Evolutionary conservation across 2,797 vertebrate species (phyloP).

Genomic region (Helostoma temminkii): DNA sequence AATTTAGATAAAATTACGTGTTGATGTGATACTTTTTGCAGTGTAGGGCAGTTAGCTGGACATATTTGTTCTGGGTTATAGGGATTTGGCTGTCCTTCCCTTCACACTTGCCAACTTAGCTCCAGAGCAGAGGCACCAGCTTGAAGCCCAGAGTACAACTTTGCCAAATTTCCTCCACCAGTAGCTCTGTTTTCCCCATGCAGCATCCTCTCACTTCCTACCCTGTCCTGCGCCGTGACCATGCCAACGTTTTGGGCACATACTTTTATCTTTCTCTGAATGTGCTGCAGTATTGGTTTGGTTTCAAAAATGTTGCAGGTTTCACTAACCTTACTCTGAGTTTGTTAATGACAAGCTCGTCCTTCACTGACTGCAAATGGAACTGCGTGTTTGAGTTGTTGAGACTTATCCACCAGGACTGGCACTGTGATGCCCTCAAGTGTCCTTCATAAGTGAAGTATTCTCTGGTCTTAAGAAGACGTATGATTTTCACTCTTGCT

Average conservation of each 20-base stretch:
- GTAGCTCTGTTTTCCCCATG: conserved; percentile 49
- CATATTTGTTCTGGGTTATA: conserved; percentile 65
- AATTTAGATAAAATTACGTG: background rate
- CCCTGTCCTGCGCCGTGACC: conserved; percentile 41
- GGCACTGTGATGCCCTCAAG: background rate
- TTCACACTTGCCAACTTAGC: conserved; percentile 57
- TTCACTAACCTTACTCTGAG: conserved; percentile 21
- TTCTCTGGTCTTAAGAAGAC: conserved; percentile 9
- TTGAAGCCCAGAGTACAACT: conserved; percentile 57
- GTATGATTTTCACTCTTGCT: background rate
- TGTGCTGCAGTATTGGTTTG: conserved; percentile 20
- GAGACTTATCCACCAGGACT: background rate
- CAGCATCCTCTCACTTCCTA: conserved; percentile 46
- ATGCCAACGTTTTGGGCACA: conserved; percentile 40
- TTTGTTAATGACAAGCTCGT: conserved; percentile 17
- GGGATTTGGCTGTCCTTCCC: conserved; percentile 73
- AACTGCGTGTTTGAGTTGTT: background rate
- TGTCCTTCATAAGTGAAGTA: conserved; percentile 1
- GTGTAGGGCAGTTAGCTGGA: conserved; percentile 48
- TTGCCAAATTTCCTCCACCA: conserved; percentile 66
- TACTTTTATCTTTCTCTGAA: conserved; percentile 17
- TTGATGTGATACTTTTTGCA: conserved; percentile 32
- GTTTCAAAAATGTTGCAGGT: conserved; percentile 14
- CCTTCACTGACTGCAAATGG: background rate
- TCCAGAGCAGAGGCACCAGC: conserved; percentile 70